phyloP scores from a whole-genome alignment of 2,888 invertebrate genomes.

The Merodon equestris region DNA sequence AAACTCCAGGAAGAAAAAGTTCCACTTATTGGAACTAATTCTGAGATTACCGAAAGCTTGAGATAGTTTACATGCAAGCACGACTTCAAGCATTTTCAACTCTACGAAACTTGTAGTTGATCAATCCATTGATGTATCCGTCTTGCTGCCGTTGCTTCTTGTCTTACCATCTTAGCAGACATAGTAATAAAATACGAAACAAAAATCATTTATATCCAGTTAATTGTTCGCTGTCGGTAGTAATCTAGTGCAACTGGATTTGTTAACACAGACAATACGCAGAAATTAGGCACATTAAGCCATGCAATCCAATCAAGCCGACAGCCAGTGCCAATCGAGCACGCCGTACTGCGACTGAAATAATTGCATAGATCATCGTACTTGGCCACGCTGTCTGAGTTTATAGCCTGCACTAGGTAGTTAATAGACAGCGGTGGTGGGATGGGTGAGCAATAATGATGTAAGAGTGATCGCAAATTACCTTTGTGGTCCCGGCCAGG shows the following conservation, averaged over 20 bases:
- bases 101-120: too few relatives aligned
- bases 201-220: too few relatives aligned
- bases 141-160: too few relatives aligned
- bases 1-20: too few relatives aligned
- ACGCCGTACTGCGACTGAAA: conserved; percentile 14
- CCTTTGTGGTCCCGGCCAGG: conserved; percentile 22
- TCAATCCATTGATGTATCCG: too few relatives aligned
- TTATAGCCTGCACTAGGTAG: conserved; percentile 8
- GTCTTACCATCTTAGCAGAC: too few relatives aligned
- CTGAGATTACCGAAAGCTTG: not conserved
- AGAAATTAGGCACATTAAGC: conserved; percentile 27
- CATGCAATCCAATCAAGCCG: conserved; percentile 9
- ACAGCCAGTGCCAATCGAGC: conserved; percentile 20
- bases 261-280: conserved; percentile 12
- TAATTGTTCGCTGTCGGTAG: not conserved
- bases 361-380: too few relatives aligned
- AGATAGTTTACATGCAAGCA: not conserved
- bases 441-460: conserved; percentile 15
- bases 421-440: too few relatives aligned
- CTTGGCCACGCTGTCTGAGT: conserved; percentile 10
- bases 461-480: conserved; percentile 36
- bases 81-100: too few relatives aligned
- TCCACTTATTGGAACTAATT: too few relatives aligned
- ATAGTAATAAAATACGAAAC: too few relatives aligned
- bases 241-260: conserved; percentile 19